phyloP scores from a whole-genome alignment of 2,797 vertebrate genomes.

The Coilia nasus region DNA sequence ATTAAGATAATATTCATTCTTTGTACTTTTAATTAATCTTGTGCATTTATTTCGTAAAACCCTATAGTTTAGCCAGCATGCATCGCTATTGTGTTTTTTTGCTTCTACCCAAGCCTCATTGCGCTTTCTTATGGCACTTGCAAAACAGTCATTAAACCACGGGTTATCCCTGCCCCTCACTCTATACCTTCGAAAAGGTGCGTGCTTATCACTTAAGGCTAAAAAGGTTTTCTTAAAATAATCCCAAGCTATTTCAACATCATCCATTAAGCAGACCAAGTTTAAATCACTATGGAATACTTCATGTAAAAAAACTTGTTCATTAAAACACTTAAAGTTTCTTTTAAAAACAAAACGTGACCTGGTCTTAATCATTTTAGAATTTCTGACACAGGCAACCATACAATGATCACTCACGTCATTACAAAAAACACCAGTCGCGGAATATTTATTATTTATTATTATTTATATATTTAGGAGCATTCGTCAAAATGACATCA shows the following conservation, averaged over 20 bases:
- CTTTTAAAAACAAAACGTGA: not conserved
- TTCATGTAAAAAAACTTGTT: not conserved
- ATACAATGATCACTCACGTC: not conserved
- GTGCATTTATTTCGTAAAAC: not conserved
- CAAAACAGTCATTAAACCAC: not conserved
- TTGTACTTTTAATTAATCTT: not conserved
- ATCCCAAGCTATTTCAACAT: not conserved
- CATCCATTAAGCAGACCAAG: not conserved
- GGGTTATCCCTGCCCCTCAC: constrained; percentile 11
- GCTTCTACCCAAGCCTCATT: not conserved
- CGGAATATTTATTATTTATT: constrained; percentile 33
- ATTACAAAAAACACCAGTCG: not conserved
- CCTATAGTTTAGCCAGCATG: not conserved
- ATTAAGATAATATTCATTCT: not conserved
- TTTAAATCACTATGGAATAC: not conserved
- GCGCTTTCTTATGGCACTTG: not conserved
- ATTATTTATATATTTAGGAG: too few species aligned
- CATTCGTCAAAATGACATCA: not conserved
- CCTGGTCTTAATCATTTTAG: not conserved
- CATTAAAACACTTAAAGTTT: not conserved
- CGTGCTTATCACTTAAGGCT: constrained; percentile 12
- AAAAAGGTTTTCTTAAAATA: not conserved
- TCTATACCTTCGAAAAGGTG: not conserved
- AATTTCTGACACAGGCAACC: not conserved
- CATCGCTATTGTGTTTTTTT: not conserved